These are phyloP conservation scores for Acanthurus leucopareius DNA, from an alignment of 2,797 vertebrate genomes.

Conservation along the genomic window DNA sequence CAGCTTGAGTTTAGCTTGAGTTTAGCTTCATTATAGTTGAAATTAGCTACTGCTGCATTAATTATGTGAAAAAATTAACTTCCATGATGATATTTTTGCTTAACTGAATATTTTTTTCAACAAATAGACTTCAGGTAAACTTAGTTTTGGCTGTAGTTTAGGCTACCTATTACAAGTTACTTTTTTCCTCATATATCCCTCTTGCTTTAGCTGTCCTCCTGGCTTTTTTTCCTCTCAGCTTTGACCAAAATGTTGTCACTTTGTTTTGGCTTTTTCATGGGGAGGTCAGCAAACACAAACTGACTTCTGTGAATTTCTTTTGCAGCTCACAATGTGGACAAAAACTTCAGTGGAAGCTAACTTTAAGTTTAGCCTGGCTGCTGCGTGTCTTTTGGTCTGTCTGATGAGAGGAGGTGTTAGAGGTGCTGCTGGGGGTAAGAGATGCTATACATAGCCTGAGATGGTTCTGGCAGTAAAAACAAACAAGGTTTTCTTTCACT, in stretches of 20 bases:
- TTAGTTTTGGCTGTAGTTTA: background rate
- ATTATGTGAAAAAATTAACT: background rate
- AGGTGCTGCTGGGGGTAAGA: slow-evolving; percentile 35
- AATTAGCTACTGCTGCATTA: background rate
- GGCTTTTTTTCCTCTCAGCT: background rate
- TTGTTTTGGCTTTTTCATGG: background rate
- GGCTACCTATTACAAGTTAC: background rate
- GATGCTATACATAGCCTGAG: slow-evolving; percentile 83
- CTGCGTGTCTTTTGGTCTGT: slow-evolving; percentile 39
- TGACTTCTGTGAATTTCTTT: background rate
- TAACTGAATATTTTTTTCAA: no score
- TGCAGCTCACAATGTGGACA: slow-evolving; percentile 2
- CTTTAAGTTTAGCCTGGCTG: slow-evolving; percentile 50
- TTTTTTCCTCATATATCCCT: background rate
- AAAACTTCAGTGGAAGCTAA: slow-evolving; percentile 20
- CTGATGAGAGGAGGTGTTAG: slow-evolving; percentile 45
- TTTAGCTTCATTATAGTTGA: background rate
- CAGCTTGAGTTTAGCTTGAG: background rate
- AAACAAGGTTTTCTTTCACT: slow-evolving; percentile 90
- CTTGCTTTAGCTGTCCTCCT: background rate
- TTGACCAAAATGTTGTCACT: background rate
- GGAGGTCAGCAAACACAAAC: no score
- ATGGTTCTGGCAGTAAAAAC: slow-evolving; percentile 85
- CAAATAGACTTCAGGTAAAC: background rate
- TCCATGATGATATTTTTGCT: background rate